These are phyloP conservation scores for Drosophila novamexicana DNA, from an alignment of 1,140 invertebrate species.

Conservation along the genomic window DNA sequence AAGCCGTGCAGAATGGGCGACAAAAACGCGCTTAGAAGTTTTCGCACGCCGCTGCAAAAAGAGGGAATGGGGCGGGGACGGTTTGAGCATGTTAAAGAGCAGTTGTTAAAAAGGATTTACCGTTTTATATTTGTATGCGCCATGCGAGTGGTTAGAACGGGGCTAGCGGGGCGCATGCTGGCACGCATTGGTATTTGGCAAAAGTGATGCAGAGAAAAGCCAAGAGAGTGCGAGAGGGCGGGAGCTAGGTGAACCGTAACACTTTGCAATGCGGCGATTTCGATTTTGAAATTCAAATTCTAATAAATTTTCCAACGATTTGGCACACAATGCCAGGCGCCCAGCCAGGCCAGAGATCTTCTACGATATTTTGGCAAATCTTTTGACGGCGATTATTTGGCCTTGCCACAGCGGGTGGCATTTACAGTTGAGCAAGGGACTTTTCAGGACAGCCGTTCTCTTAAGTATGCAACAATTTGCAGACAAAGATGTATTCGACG, in stretches of 20 bases:
- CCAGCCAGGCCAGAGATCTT: no score
- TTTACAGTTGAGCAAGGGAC: slow-evolving; percentile 43
- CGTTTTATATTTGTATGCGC: slow-evolving; percentile 70
- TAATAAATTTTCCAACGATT: slow-evolving; percentile 82
- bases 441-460: slow-evolving; percentile 13
- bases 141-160: slow-evolving; percentile 24
- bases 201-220: slow-evolving; percentile 1
- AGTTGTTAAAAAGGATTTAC: slow-evolving; percentile 82
- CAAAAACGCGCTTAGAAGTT: slow-evolving; percentile 78
- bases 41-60: slow-evolving; percentile 59
- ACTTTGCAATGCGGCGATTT: slow-evolving; percentile 74
- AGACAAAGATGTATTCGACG: slow-evolving; percentile 60
- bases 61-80: slow-evolving; percentile 1
- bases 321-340: slow-evolving; percentile 68
- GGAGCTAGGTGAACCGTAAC: slow-evolving; percentile 9
- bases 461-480: slow-evolving; percentile 81
- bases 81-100: slow-evolving; percentile 76
- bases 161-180: no score
- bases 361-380: slow-evolving; percentile 25
- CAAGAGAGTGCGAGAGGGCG: not conserved
- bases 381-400: slow-evolving; percentile 11
- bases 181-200: slow-evolving; percentile 75
- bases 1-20: slow-evolving; percentile 45
- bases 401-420: slow-evolving; percentile 46
- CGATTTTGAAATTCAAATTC: slow-evolving; percentile 81